Base-by-base conservation (phyloP, 2,797 vertebrate species). In the Helicolenus hilgendorfi region DNA sequence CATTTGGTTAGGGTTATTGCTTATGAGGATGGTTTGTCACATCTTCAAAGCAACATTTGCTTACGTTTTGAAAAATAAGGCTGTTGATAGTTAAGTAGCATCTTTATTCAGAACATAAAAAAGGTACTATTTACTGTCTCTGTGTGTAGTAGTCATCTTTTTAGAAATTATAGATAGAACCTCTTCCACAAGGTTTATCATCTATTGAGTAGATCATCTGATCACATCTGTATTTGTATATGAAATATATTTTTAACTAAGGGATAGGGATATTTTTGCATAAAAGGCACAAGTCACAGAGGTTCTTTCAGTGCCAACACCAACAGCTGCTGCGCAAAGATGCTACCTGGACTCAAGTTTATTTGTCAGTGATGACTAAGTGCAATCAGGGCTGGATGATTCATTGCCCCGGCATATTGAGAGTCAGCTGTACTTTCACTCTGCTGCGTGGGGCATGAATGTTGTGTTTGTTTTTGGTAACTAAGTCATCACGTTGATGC, bases 381-480 rank as follows among this genome's bases (percentile, higher is more conserved):
- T 38, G 49, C 53, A 62, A 5, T 53, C 60, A 27, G n/a, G 49
- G 60, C 64, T 65, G 67, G 68, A 79, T 91, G 89, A 95, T 80
- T 93, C 74, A 89, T 87, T 53, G 27, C 77, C 70, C 20, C 29
- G 33, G 72, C 10, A 31, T 85, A 58, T 60, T 41, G 84, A 87
- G 55, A 33, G 65, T 67, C 87, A 63, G 53, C 88, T 86, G 79
- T 90, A 80, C 94, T 94, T 88, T 87, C n/a, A 36, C 24, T 81
- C 15, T 84, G 71, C 73, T 91, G 72, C 1, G 5, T 63, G 63
- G 14, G 55, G 55, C 35, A 20, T 92, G 77, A 84, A 82, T 78
- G 72, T 62, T 80, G 38, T 83, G 68, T 87, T 62, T 88, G 83
- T 76, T 85, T 86, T 77, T 83, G 80, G 89, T 81, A 62, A 73